phyloP scores from a whole-genome alignment of 2,888 invertebrate genomes.

The Cecidostiba fungosa region DNA sequence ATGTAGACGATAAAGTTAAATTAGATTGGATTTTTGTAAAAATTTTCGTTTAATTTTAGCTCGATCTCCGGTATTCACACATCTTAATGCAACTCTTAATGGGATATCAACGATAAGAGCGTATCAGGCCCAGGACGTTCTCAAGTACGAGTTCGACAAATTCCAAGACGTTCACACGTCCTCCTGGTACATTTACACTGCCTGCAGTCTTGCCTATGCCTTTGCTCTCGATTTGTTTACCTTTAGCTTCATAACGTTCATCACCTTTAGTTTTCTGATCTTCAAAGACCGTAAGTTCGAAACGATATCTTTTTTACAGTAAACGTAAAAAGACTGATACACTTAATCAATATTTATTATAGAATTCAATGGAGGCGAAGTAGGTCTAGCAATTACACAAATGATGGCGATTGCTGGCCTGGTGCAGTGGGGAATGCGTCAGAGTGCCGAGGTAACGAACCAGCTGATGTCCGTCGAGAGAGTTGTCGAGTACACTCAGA shows the following conservation, averaged over 20 bases:
- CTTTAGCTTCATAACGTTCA: conserved; percentile 84
- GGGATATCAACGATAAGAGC: conserved; percentile 90
- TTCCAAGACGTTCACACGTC: conserved; percentile 81
- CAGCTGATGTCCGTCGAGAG: conserved; percentile 92
- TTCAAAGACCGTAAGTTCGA: conserved; percentile 71
- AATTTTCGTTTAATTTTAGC: conserved; percentile 80
- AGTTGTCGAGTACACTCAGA: conserved; percentile 89
- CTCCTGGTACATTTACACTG: conserved; percentile 80
- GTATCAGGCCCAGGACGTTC: conserved; percentile 84
- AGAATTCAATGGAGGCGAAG: conserved; percentile 62
- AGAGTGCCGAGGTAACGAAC: conserved; percentile 90
- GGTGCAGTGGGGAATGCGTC: conserved; percentile 90
- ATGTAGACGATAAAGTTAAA: too few species aligned
- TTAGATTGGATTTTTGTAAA: not conserved
- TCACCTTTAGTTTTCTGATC: conserved; percentile 85
- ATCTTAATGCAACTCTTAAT: conserved; percentile 87
- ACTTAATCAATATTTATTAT: not conserved
- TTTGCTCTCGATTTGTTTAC: conserved; percentile 85
- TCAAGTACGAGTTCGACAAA: conserved; percentile 84
- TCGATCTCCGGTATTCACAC: conserved; percentile 90
- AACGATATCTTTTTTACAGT: not conserved
- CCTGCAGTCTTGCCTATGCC: conserved; percentile 79
- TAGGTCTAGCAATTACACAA: conserved; percentile 80
- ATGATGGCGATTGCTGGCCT: conserved; percentile 80
- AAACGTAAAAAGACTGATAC: not conserved